These are phyloP conservation scores for Phymorhynchus buccinoides DNA, from an alignment of 1,140 invertebrate species.

Conservation along the genomic window DNA sequence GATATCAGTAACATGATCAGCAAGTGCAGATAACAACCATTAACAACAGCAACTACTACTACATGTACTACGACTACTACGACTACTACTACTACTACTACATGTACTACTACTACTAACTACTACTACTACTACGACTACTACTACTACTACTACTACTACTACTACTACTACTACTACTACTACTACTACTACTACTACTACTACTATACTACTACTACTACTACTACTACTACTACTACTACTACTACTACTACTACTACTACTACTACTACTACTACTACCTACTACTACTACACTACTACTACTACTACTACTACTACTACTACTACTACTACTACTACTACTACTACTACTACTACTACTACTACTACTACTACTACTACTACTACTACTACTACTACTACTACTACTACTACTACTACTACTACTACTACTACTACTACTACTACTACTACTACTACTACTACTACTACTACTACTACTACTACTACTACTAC, in stretches of 20 bases:
- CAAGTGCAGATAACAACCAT: too few species aligned
- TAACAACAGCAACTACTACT: too few species aligned
- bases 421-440: background rate
- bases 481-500: background rate
- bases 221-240: background rate
- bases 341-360: conserved; percentile 5
- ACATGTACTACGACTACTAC: too few species aligned
- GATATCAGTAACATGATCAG: too few species aligned
- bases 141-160: too few species aligned
- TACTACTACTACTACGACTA: too few species aligned
- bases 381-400: background rate
- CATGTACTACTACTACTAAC: too few species aligned
- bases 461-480: background rate
- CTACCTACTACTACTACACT: too few species aligned
- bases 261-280: background rate
- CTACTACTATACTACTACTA: background rate
- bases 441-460: background rate
- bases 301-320: background rate
- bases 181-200: background rate
- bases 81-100: too few species aligned
- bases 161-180: background rate
- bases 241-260: background rate
- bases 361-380: background rate
- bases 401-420: background rate
- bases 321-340: background rate